Evolutionary conservation across 2,888 invertebrate species (phyloP).

Genomic region (Tenthredo mesomela): DNA sequence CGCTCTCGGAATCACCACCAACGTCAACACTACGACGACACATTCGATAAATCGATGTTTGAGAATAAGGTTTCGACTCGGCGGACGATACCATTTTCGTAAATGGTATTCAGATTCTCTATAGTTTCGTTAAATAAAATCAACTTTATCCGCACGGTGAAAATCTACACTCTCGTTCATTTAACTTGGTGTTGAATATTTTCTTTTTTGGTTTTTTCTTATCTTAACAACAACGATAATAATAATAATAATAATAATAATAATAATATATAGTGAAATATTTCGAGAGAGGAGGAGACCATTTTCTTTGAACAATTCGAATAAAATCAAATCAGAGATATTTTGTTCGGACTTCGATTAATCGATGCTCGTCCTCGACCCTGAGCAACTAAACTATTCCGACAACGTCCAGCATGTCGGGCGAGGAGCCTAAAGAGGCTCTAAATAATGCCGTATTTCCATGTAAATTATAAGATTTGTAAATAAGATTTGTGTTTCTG

Average conservation of each 20-base stretch:
- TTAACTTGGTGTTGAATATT: not conserved
- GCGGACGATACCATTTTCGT: constrained; percentile 39
- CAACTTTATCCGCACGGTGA: not conserved
- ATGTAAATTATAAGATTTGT: constrained; percentile 40
- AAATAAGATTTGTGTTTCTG: constrained; percentile 44
- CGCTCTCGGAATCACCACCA: not conserved
- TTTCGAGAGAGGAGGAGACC: not conserved
- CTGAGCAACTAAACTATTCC: constrained; percentile 41
- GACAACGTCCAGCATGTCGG: constrained; percentile 52
- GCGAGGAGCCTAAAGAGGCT: constrained; percentile 48
- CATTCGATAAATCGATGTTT: constrained; percentile 47
- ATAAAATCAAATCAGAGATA: not conserved
- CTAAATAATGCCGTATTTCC: constrained; percentile 48
- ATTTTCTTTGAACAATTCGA: not conserved
- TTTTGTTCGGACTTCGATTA: constrained; percentile 27
- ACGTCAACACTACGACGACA: constrained; percentile 26
- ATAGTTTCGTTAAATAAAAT: not conserved
- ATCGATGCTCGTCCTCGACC: constrained; percentile 47
- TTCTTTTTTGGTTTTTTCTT: not conserved
- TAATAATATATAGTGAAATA: not conserved
- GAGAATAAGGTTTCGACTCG: not conserved
- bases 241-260: not conserved
- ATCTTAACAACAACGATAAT: not conserved
- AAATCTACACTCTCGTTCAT: not conserved
- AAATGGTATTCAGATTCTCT: not conserved